Percentiles rank a stretch among this genome's conserved stretches.
Conservation (phyloP, 2,888 invertebrate genomes). For the Synergus laeviventris region DNA sequence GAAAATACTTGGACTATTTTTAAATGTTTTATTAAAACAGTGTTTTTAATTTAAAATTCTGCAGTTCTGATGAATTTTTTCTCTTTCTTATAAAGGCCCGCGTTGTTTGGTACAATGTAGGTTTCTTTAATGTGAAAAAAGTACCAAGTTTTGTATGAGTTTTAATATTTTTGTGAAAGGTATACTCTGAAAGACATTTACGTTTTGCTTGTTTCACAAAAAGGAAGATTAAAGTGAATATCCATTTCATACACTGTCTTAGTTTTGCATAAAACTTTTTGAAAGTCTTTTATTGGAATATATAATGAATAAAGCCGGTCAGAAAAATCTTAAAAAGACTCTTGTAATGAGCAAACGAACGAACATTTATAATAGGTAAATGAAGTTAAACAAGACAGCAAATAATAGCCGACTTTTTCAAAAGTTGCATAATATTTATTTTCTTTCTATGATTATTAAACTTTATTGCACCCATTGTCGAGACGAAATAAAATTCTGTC, state of each 20-base stretch:
- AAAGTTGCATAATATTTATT: neutral
- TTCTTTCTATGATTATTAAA: neutral
- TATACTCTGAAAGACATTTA: constrained; percentile 9
- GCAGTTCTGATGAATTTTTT: neutral
- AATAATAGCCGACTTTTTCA: neutral
- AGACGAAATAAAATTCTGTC: neutral
- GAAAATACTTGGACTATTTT: neutral
- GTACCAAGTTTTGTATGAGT: constrained; percentile 4
- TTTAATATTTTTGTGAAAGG: constrained; percentile 16
- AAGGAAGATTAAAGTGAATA: constrained; percentile 24
- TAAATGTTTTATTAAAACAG: neutral
- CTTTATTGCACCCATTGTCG: too few relatives aligned
- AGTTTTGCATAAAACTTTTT: neutral
- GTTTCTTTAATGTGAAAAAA: constrained; percentile 21
- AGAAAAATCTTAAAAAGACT: neutral
- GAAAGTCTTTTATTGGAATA: neutral
- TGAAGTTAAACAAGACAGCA: too few relatives aligned
- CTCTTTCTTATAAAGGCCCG: neutral
- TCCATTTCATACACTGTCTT: constrained; percentile 1
- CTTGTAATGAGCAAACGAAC: neutral
- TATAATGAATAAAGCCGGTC: neutral
- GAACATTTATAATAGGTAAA: neutral
- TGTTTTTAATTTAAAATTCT: neutral
- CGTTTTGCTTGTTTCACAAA: constrained; percentile 19
- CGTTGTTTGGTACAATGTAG: neutral